These are phyloP conservation scores for Perca flavescens DNA, from an alignment of 2,113 vertebrate genomes.

Conservation along the genomic window DNA sequence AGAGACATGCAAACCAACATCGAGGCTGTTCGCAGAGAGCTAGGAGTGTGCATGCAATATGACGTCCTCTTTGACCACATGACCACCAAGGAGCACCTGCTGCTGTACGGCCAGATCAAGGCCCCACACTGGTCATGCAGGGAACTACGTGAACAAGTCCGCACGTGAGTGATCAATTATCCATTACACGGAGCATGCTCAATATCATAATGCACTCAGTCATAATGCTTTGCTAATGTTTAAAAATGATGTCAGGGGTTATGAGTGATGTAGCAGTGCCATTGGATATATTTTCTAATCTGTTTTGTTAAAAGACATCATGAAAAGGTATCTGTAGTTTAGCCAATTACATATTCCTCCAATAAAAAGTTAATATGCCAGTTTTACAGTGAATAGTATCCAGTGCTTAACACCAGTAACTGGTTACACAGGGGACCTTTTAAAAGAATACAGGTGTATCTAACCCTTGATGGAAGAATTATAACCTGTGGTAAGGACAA, in stretches of 20 bases:
- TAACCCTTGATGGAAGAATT: neutral
- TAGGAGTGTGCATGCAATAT: slow-evolving; percentile 98
- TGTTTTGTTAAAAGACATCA: slow-evolving; percentile 9
- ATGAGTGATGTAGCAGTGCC: slow-evolving; percentile 2
- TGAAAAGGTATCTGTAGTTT: slow-evolving; percentile 9
- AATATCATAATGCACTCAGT: neutral
- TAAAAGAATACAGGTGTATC: slow-evolving; percentile 4
- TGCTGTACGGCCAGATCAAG: slow-evolving; percentile 95
- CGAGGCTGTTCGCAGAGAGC: slow-evolving; percentile 86
- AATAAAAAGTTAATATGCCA: slow-evolving; percentile 45
- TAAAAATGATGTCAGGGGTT: slow-evolving; percentile 15
- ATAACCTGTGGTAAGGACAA: slow-evolving; percentile 8
- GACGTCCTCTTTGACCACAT: slow-evolving; percentile 95
- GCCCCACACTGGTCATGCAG: slow-evolving; percentile 89
- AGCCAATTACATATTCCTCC: neutral
- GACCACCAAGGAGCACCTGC: slow-evolving; percentile 93
- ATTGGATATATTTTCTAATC: slow-evolving; percentile 26
- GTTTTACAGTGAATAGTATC: slow-evolving; percentile 25
- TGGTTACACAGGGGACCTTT: slow-evolving; percentile 28
- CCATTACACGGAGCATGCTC: neutral
- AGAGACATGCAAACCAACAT: slow-evolving; percentile 89
- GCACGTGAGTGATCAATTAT: slow-evolving; percentile 82
- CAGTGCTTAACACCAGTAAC: slow-evolving; percentile 17
- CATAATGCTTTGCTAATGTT: neutral
- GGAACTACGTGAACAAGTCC: slow-evolving; percentile 90